phyloP scores from a whole-genome alignment of 2,113 vertebrate genomes.

The Thermophis baileyi region DNA sequence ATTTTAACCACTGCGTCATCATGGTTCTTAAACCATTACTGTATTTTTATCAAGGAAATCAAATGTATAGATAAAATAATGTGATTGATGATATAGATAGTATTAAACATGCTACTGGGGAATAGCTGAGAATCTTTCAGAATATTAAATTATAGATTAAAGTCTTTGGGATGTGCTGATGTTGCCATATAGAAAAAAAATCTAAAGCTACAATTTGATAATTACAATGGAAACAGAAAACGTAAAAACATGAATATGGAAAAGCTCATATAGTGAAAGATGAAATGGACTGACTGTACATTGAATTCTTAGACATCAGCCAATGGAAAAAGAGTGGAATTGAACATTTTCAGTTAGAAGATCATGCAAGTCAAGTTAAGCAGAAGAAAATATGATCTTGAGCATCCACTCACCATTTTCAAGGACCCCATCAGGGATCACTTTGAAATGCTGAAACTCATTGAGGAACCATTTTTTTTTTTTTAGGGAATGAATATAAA shows the following conservation, averaged over 20 bases:
- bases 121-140: background rate
- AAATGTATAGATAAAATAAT: background rate
- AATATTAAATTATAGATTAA: background rate
- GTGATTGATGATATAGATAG: background rate
- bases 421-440: background rate
- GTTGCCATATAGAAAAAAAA: background rate
- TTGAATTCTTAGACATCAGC: background rate
- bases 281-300: background rate
- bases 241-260: background rate
- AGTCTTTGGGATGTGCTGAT: background rate
- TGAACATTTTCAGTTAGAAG: background rate
- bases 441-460: background rate
- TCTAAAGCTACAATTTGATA: background rate
- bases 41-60: background rate
- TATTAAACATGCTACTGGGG: background rate
- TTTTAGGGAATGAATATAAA: background rate
- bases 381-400: background rate
- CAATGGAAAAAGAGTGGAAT: background rate
- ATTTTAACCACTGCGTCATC: background rate
- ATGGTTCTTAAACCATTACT: background rate
- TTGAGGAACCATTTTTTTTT: background rate
- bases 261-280: background rate
- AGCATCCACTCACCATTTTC: background rate
- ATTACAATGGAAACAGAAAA: background rate
- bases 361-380: background rate